These are phyloP conservation scores for Chrysolina americana DNA, from an alignment of 2,888 invertebrate species.

Conservation along the genomic window DNA sequence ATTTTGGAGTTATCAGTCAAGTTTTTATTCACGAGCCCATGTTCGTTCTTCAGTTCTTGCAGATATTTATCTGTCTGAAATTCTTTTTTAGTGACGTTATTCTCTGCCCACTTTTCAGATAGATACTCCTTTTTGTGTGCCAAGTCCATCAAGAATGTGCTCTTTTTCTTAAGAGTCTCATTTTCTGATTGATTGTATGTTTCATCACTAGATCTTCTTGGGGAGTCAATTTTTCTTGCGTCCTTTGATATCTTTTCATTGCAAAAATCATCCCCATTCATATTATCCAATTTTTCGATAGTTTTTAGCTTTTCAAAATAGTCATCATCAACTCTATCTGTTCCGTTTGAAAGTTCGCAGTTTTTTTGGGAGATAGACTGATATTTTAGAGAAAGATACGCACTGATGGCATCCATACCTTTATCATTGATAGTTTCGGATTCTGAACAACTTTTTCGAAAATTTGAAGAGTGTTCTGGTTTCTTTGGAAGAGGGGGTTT, in stretches of 20 bases:
- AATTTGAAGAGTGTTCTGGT: conserved; percentile 43
- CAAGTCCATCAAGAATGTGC: neutral
- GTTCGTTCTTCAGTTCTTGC: conserved; percentile 49
- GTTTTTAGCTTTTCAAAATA: conserved; percentile 35
- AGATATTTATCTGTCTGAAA: conserved; percentile 55
- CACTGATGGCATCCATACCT: conserved; percentile 55
- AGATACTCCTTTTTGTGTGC: neutral
- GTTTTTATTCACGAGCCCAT: conserved; percentile 43
- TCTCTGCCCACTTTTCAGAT: conserved; percentile 39
- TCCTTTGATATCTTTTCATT: neutral
- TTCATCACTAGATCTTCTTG: neutral
- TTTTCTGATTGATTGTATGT: neutral
- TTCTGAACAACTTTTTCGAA: conserved; percentile 28
- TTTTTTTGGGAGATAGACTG: conserved; percentile 38
- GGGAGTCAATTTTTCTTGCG: neutral
- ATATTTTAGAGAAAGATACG: conserved; percentile 59
- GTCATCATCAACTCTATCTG: conserved; percentile 34
- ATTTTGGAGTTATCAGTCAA: conserved; percentile 56
- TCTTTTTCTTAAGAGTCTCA: neutral
- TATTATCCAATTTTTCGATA: neutral
- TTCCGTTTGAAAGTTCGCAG: conserved; percentile 14
- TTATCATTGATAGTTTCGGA: conserved; percentile 30
- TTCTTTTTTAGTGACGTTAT: conserved; percentile 50
- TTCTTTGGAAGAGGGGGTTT: conserved; percentile 67
- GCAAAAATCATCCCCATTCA: neutral